Conservation (phyloP, 2,888 invertebrate genomes). For the Chesias legatella region DNA sequence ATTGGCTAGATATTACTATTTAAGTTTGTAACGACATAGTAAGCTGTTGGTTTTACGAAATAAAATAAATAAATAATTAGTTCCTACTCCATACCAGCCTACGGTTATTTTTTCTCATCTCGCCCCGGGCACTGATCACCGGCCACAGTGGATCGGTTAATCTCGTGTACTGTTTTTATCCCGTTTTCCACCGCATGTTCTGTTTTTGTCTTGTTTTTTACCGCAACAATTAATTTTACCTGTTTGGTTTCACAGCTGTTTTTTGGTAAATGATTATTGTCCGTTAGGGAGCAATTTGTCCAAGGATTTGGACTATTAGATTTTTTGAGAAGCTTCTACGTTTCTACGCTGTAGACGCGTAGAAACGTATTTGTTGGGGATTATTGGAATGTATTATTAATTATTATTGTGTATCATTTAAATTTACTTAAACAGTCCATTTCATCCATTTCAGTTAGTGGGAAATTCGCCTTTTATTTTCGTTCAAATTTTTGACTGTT, state of each 20-base stretch:
- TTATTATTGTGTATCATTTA: no score
- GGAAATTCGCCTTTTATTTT: no score
- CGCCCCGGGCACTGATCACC: constrained; percentile 46
- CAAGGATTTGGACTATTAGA: no score
- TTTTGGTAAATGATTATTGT: constrained; percentile 3
- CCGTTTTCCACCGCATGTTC: constrained; percentile 36
- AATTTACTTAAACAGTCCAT: no score
- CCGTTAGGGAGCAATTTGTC: not conserved
- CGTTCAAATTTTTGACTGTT: no score
- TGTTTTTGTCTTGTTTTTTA: constrained; percentile 41
- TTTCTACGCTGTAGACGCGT: no score
- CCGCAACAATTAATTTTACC: constrained; percentile 24
- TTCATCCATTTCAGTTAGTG: no score
- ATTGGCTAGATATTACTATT: no score
- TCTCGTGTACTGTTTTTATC: constrained; percentile 30
- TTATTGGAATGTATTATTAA: no score
- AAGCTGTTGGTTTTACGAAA: not conserved
- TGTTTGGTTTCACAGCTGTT: constrained; percentile 9
- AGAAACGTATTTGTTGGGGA: no score
- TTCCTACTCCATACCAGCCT: constrained; percentile 39
- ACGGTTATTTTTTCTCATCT: constrained; percentile 37
- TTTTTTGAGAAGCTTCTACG: no score
- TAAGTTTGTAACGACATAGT: no score
- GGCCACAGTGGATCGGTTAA: constrained; percentile 39
- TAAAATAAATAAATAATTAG: not conserved